Base-by-base conservation (phyloP, 2,797 vertebrate genomes). In the Rhinophrynus dorsalis region DNA sequence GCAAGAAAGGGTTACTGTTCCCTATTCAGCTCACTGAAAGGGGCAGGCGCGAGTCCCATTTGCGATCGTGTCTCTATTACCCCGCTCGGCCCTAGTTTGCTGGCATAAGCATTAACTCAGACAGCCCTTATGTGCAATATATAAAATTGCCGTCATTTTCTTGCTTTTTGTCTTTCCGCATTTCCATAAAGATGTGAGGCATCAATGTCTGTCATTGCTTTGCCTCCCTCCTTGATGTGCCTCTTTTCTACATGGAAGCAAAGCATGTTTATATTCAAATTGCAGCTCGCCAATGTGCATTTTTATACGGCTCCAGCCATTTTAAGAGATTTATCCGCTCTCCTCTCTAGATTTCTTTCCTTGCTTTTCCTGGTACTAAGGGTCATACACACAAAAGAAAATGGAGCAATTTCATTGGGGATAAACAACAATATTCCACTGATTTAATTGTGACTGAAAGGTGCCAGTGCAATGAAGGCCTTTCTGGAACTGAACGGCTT, bases 61-160 rank as follows among this genome's bases (percentile, higher is more conserved):
- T 68, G 66, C 59, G 50, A 60, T 68, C 45, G 32, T 58, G 33
- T 29, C 45, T 60, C 48, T 57, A 67, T 67, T 67, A 67, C 40
- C 40, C 52, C 20, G 20, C 40, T 44, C 47, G 13, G 24, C 47
- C 47, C 8, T 51, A 51, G 23, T 27, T 51, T 15, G 4, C 24
- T 60, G 67, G 60, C 67, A 68, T 59, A 58, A 50, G 66, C 66
- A 68, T 68, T 60, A 68, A 68, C 33, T 68, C 56, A 60, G 67
- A 68, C 56, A 35, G 52, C 56, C 67, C 67, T 68, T 68, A 42
- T 68, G 67, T 50, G 67, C 67, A 68, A 68, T 68, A 68, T 47
- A 50, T 60, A 60, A 68, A 68, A 68, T 68, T 68, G 67, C 67
- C 45, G 10, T 68, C 67, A 68, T 68, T 68, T 68, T 60, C n/a